A percentile compares a stretch with the other conserved stretches of the same genome.
Conservation (phyloP, 53 echinoderm and acorn worm genomes). For the Luidia sarsii region DNA sequence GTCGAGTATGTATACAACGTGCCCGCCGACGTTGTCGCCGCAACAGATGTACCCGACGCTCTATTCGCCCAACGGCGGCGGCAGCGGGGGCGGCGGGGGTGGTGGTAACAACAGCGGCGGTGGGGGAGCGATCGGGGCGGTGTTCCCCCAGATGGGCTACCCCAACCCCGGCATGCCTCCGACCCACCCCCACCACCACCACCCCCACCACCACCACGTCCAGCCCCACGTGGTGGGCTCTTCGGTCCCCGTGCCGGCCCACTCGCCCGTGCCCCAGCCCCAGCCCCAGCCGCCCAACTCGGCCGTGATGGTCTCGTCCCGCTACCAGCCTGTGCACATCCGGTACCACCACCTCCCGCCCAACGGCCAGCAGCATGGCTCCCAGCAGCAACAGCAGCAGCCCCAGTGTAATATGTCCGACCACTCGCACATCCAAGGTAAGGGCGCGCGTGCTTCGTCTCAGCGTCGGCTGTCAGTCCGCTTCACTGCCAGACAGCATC, state of each 20-base stretch:
- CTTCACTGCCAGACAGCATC: too few relatives aligned
- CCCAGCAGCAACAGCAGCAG: conserved; percentile 59
- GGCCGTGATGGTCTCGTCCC: conserved; percentile 31
- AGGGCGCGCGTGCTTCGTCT: too few relatives aligned
- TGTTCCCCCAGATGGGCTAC: conserved; percentile 73
- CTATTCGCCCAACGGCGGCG: conserved; percentile 58
- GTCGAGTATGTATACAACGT: conserved; percentile 44
- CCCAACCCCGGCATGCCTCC: conserved; percentile 70
- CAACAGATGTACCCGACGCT: conserved; percentile 52
- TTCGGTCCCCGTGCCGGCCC: too few relatives aligned
- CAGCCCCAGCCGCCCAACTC: conserved; percentile 54
- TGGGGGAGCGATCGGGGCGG: conserved; percentile 57
- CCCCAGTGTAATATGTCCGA: conserved; percentile 64
- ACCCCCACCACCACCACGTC: conserved; percentile 73
- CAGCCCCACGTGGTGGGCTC: conserved; percentile 64
- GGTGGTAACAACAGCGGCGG: conserved; percentile 64
- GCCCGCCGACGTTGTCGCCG: conserved; percentile 28
- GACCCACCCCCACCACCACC: too few relatives aligned
- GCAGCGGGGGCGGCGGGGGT: conserved; percentile 61
- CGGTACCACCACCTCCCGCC: conserved; percentile 55
- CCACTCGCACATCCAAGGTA: conserved; percentile 72
- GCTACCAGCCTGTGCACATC: conserved; percentile 70
- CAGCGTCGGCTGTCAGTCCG: too few relatives aligned
- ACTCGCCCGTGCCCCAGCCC: conserved; percentile 24
- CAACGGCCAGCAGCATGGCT: conserved; percentile 49